phyloP scores from a whole-genome alignment of 2,888 invertebrate species.

The Pristionchus arcanus region DNA sequence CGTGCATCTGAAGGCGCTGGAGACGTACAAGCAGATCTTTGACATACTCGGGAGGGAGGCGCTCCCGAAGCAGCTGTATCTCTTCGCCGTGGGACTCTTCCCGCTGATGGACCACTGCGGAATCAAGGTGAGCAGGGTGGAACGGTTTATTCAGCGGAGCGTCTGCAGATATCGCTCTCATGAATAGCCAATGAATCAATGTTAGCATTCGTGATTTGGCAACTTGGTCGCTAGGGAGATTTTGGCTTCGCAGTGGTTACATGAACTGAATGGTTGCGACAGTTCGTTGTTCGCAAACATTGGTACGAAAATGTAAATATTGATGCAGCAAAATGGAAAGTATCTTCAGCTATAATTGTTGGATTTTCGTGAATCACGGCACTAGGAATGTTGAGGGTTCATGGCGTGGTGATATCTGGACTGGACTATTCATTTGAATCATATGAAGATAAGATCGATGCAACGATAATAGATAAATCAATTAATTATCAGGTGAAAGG shows the following conservation, averaged over 20 bases:
- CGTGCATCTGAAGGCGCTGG: constrained; percentile 92
- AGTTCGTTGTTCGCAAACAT: too few species aligned
- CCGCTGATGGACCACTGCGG: constrained; percentile 92
- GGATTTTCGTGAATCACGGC: not conserved
- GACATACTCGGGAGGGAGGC: constrained; percentile 88
- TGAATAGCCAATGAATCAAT: too few species aligned
- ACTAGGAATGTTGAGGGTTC: not conserved
- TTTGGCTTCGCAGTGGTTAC: too few species aligned
- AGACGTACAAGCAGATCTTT: constrained; percentile 93
- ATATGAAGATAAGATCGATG: not conserved
- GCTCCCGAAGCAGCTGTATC: constrained; percentile 72
- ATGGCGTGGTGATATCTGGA: not conserved
- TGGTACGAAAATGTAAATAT: not conserved
- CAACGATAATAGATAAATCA: not conserved
- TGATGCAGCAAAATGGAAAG: not conserved
- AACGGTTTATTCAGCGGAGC: not conserved
- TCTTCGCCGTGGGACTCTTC: constrained; percentile 86
- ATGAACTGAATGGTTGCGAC: too few species aligned
- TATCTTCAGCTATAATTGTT: not conserved
- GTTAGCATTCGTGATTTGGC: too few species aligned
- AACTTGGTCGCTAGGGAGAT: too few species aligned
- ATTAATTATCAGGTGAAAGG: constrained; percentile 86
- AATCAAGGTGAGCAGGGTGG: constrained; percentile 82
- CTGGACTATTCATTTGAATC: not conserved
- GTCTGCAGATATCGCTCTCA: too few species aligned